Conservation (phyloP, 2,113 vertebrate species). For the Struthio camelus region DNA sequence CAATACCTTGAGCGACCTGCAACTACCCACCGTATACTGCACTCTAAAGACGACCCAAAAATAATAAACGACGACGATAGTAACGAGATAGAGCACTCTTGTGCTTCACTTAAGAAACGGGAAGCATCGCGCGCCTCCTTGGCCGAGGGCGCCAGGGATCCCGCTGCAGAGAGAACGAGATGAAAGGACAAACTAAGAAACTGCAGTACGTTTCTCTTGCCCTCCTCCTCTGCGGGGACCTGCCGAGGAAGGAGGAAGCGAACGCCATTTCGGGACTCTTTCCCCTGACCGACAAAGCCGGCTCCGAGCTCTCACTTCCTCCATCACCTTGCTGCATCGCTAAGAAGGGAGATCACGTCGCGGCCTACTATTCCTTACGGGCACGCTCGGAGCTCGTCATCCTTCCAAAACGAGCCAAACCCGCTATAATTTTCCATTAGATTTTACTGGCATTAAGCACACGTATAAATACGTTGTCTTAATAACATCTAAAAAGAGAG, state of each 20-base stretch:
- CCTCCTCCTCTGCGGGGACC: neutral
- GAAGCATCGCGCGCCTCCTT: neutral
- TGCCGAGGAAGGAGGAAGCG: neutral
- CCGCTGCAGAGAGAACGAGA: neutral
- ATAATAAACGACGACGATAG: neutral
- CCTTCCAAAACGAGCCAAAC: neutral
- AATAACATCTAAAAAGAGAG: neutral
- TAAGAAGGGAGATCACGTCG: neutral
- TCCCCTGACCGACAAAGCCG: neutral
- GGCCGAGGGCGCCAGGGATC: neutral
- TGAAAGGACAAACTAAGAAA: neutral
- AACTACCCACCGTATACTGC: neutral
- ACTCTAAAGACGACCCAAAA: neutral
- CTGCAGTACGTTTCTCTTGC: neutral
- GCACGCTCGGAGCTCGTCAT: neutral
- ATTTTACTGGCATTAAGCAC: neutral
- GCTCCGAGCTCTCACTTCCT: neutral
- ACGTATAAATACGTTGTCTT: neutral
- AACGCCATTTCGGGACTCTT: neutral
- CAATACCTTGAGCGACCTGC: neutral
- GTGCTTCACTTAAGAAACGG: neutral
- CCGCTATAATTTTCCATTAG: neutral
- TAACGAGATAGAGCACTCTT: neutral
- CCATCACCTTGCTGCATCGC: neutral
- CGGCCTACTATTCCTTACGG: neutral